phyloP scores from a whole-genome alignment of 1,140 invertebrate species.

The Hylaeus volcanicus region DNA sequence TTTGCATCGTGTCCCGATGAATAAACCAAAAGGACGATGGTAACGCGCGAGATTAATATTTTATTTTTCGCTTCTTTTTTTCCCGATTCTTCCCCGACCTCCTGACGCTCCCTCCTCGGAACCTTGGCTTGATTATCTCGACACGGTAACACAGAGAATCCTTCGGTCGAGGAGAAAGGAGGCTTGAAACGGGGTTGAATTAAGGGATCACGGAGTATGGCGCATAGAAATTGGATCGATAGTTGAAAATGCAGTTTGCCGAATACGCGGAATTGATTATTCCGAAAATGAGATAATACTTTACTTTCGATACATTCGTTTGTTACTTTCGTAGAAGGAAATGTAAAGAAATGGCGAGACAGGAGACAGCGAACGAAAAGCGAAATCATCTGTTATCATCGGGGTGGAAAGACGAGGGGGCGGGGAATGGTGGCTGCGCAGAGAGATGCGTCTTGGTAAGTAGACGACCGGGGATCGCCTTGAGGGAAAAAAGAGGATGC shows the following conservation, averaged over 20 bases:
- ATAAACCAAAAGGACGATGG: conserved; percentile 19
- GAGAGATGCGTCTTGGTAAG: conserved; percentile 46
- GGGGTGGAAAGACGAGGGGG: not conserved
- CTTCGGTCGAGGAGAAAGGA: not conserved
- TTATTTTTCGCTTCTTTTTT: not conserved
- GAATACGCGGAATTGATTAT: too few species aligned
- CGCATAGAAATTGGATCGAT: too few species aligned
- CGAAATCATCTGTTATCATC: conserved; percentile 25
- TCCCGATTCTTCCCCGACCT: not conserved
- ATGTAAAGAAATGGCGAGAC: not conserved
- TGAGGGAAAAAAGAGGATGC: conserved; percentile 40
- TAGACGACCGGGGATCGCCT: conserved; percentile 54
- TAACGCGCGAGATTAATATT: conserved; percentile 8
- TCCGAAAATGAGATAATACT: too few species aligned
- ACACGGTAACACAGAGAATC: conserved; percentile 26
- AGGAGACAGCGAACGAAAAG: not conserved
- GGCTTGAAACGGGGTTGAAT: not conserved
- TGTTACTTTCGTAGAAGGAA: too few species aligned
- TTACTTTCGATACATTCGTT: too few species aligned
- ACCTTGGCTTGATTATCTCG: conserved; percentile 23
- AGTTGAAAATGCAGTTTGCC: too few species aligned
- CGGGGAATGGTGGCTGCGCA: conserved; percentile 36
- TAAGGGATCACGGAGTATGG: not conserved
- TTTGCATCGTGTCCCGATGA: conserved; percentile 19
- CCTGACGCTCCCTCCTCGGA: not conserved